Base-by-base conservation (phyloP, 2,113 vertebrate species). In the Dolichallabes microphthalmus region DNA sequence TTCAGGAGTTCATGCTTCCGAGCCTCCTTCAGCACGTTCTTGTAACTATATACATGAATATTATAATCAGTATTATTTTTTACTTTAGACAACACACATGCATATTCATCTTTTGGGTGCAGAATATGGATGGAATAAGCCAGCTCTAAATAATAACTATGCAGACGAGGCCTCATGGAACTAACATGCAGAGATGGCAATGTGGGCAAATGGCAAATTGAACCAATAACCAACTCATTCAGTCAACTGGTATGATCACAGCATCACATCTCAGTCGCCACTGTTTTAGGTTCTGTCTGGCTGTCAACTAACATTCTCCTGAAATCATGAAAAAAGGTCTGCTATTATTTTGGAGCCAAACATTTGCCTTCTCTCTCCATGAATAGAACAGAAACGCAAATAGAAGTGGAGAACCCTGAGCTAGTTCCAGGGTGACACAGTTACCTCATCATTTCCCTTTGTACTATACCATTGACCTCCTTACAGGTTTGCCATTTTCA, bases 41-140 rank as follows among this genome's bases (percentile, higher is more conserved):
- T 95, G 88, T 96, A 94, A 63, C 96, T 97, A 74, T 22, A 82
- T 53, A 84, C 7, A 25, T 35, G n/a, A n/a, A n/a, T 73, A 68
- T 22, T 4, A 53, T 45, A 8, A 7, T 83, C 0, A 50, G 30
- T 52, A 14, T 64, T 30, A 20, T 32, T 60, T 30, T 71, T 20
- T 39, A 39, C 9, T 39, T 71, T 12, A 2, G 9, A 39, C 9
- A 61, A 63, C 25, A 27, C 61, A 63, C 25, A 61, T 22, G 12
- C 25, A 66, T 27, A 71, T 32, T 68, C 15, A 68, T 14, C 27
- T 0, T 68, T 27, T 30, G 30, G 64, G 27, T 66, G n/a, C 13
- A 66, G 27, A 32, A 32, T 15, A 66, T 15, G 64, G n/a, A 66
- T 30, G 14, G 64, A 32, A 66, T 10, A 1, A 66, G 64, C 10